phyloP scores from a whole-genome alignment of 2,797 vertebrate genomes.

The Hozukius guyotensis region DNA sequence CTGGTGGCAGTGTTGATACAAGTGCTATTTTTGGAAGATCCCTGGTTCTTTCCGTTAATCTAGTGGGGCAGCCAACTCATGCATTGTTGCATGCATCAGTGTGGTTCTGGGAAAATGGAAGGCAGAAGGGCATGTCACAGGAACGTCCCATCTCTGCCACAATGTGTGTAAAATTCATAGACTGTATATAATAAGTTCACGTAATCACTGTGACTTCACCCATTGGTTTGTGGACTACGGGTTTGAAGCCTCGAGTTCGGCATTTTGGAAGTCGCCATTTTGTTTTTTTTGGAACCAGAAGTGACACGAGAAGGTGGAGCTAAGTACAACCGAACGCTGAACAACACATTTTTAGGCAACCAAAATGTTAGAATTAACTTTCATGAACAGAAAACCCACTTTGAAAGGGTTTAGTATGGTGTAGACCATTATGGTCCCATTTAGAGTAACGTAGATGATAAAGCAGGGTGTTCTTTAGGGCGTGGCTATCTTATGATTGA shows the following conservation, averaged over 20 bases:
- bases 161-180: conserved; percentile 17
- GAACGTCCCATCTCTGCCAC: conserved; percentile 5
- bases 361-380: background rate
- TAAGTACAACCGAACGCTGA: background rate
- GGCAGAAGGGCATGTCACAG: conserved; percentile 47
- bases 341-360: background rate
- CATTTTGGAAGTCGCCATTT: too few relatives aligned
- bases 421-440: too few relatives aligned
- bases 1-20: conserved; percentile 73
- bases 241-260: too few relatives aligned
- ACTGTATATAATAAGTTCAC: background rate
- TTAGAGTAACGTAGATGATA: too few relatives aligned
- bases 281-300: background rate
- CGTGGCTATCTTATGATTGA: too few relatives aligned
- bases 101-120: conserved; percentile 48
- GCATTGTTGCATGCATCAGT: conserved; percentile 62
- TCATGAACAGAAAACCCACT: too few relatives aligned
- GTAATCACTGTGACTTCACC: background rate
- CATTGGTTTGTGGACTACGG: too few relatives aligned
- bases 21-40: conserved; percentile 77
- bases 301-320: background rate
- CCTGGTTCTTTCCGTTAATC: conserved; percentile 66
- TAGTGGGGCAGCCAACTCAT: conserved; percentile 53
- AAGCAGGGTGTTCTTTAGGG: too few relatives aligned
- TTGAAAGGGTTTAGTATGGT: too few relatives aligned